Evolutionary conservation across 2,113 vertebrate genomes (phyloP), one percentile per base, ranked within the genome.

Genomic region (Leiothrix lutea): DNA sequence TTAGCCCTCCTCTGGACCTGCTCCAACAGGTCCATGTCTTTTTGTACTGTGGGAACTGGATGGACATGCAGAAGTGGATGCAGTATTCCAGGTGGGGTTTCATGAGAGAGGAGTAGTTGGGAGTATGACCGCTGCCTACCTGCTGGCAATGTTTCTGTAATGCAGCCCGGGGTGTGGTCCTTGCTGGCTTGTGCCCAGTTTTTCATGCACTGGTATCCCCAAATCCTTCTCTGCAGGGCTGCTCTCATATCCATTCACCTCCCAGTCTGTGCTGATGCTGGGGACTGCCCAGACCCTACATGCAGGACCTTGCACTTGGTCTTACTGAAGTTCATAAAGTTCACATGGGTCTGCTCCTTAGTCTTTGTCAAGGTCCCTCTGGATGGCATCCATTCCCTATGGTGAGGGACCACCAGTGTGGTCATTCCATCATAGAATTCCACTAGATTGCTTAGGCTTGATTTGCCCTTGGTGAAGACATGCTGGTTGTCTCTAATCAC

Each of bases 71-170:
- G 57, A 80, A 23, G 21, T 77, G 38, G 36, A 69, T 56, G 11
- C 23, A 54, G 14, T 26, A 26, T 42, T 84, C 35, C 56, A 23
- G 7, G 12, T 38, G 24, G 35, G 3, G 5, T 60, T 38, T 84
- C 61, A 48, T 0, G 0, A 58, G 23, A 74, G 17, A n/a, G n/a
- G 12, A 44, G 28, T 5, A 38, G 10, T 17, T 35, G n/a, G 23
- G 1, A 70, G 23, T 64, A 64, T 73, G 29, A 35, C 4, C 5
- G 7, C 19, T 12, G 21, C 24, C 4, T 6, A 18, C 31, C 42
- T 62, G 18, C 35, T 70, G 40, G 19, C 17, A 11, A 2, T 5
- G 5, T n/a, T 58, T 74, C 62, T 80, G 31, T 71, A 12, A 44
- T 47, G 28, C 20, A 64, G 31, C 38, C n/a, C 53, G 42, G 60